Conservation (phyloP, 2,888 invertebrate species). For the Phalera bucephala region DNA sequence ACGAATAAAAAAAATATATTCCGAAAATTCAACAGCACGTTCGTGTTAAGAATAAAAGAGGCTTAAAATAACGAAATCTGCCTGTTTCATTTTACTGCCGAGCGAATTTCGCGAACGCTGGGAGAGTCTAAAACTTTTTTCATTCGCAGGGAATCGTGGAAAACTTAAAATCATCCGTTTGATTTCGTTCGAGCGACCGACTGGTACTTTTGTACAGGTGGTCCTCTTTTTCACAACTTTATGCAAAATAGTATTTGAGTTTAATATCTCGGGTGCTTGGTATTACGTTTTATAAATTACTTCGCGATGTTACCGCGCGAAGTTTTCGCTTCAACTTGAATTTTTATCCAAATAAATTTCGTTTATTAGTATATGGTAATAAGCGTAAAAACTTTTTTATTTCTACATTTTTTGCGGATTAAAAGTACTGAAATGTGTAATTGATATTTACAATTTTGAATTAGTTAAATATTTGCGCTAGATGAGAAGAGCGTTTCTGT, state of each 20-base stretch:
- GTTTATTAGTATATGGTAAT: conserved; percentile 11
- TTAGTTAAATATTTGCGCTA: too few relatives aligned
- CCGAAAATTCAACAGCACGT: conserved; percentile 40
- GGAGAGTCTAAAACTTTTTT: conserved; percentile 55
- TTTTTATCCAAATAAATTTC: conserved; percentile 38
- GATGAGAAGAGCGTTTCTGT: too few relatives aligned
- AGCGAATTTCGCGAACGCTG: conserved; percentile 37
- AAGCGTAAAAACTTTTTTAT: not conserved
- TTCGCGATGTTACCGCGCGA: conserved; percentile 31
- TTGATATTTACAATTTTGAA: too few relatives aligned
- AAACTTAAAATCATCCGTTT: conserved; percentile 46
- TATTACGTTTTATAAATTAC: conserved; percentile 46
- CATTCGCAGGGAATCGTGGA: conserved; percentile 46
- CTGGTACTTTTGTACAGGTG: conserved; percentile 49
- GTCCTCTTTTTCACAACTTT: conserved; percentile 52
- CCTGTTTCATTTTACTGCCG: conserved; percentile 38
- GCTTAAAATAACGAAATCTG: conserved; percentile 68
- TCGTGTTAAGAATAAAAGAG: conserved; percentile 68
- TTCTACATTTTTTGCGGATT: not conserved
- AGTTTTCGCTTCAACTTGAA: conserved; percentile 27
- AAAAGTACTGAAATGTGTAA: not conserved
- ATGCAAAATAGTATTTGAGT: conserved; percentile 52
- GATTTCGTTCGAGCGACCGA: conserved; percentile 41
- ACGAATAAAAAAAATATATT: conserved; percentile 44
- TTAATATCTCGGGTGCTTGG: conserved; percentile 41